These are phyloP conservation scores for Trissolcus basalis DNA, from an alignment of 1,140 invertebrate genomes.

Conservation along the genomic window DNA sequence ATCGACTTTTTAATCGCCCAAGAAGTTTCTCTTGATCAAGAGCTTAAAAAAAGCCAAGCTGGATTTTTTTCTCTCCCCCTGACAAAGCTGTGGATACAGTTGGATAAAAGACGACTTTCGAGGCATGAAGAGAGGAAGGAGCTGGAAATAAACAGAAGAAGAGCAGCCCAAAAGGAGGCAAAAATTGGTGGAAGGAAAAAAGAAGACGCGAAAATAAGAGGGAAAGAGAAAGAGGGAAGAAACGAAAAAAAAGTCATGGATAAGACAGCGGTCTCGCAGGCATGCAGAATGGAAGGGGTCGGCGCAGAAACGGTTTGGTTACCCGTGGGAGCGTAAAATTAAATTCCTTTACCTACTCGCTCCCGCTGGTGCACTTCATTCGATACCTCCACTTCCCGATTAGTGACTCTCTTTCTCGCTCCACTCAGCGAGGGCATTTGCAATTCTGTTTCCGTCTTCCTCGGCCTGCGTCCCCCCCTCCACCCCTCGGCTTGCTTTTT, in stretches of 20 bases:
- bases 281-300: slow-evolving; percentile 58
- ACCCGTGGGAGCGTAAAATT: slow-evolving; percentile 68
- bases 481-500: slow-evolving; percentile 10
- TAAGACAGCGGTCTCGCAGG: slow-evolving; percentile 50
- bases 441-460: slow-evolving; percentile 4
- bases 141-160: not conserved
- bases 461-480: not conserved
- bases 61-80: no score
- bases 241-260: slow-evolving; percentile 19
- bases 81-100: no score
- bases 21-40: slow-evolving; percentile 39
- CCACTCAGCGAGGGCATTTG: not conserved
- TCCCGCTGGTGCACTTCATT: slow-evolving; percentile 28
- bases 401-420: slow-evolving; percentile 9
- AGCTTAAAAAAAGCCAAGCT: not conserved
- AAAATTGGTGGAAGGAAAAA: slow-evolving; percentile 9
- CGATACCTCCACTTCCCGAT: slow-evolving; percentile 22
- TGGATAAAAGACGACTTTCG: no score
- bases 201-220: slow-evolving; percentile 6
- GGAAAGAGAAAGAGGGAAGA: slow-evolving; percentile 3
- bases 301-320: slow-evolving; percentile 64
- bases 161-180: no score
- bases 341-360: slow-evolving; percentile 63
- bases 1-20: slow-evolving; percentile 50
- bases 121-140: slow-evolving; percentile 2